Conservation (phyloP, 2,113 vertebrate species). For the Heteronetta atricapilla region DNA sequence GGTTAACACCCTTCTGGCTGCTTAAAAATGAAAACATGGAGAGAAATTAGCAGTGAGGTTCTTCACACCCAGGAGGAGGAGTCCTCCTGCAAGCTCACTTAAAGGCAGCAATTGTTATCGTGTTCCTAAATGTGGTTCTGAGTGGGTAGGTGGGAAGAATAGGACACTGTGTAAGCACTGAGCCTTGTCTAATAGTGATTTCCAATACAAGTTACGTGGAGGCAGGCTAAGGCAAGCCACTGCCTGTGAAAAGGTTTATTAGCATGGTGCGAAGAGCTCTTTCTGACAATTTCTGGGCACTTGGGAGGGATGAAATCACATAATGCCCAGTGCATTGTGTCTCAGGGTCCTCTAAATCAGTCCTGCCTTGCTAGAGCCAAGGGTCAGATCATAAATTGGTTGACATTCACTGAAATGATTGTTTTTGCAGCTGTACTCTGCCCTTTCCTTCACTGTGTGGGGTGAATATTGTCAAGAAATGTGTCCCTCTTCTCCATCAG, state of each 20-base stretch:
- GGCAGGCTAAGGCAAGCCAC: not conserved
- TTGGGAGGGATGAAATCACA: not conserved
- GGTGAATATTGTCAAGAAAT: fast-evolving
- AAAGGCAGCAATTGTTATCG: not conserved
- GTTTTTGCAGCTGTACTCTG: not conserved
- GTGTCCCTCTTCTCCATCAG: not conserved
- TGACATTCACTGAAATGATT: not conserved
- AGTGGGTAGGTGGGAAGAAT: not conserved
- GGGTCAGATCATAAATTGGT: not conserved
- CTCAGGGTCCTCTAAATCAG: not conserved
- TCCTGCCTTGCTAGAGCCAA: not conserved
- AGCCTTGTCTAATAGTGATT: constrained; percentile 38
- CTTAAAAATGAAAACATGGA: not conserved
- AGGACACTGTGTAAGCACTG: not conserved
- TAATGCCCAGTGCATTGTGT: fast-evolving
- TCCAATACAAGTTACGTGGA: not conserved
- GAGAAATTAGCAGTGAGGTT: not conserved
- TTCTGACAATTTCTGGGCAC: not conserved
- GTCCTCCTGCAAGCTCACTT: not conserved
- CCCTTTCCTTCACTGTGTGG: not conserved
- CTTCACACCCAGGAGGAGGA: not conserved
- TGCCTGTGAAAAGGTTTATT: not conserved
- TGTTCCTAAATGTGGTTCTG: not conserved
- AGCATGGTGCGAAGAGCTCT: not conserved
- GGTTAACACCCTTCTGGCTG: not conserved